A percentile compares a stretch with the other conserved stretches of the same genome.
Evolutionary conservation across 2,113 vertebrate species (phyloP).

Genomic region (Cricetomys ansorgei): DNA sequence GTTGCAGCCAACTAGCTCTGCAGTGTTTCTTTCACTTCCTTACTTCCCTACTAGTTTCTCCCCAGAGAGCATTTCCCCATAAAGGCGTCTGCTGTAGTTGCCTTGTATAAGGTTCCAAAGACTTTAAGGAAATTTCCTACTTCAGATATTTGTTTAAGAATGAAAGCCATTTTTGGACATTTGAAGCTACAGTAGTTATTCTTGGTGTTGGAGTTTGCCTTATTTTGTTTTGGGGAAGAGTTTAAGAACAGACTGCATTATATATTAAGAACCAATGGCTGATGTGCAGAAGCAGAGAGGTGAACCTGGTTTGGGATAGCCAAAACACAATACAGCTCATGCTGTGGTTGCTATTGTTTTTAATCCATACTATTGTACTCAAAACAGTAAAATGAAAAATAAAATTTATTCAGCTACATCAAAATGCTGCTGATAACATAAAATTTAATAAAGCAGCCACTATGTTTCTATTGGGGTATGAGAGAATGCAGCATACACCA

Average conservation of each 20-base stretch:
- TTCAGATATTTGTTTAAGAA: neutral
- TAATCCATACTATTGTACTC: neutral
- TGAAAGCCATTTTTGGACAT: neutral
- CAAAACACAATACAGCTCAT: neutral
- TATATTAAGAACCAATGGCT: neutral
- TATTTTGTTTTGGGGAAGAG: neutral
- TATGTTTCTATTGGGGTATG: neutral
- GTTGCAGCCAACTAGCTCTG: neutral
- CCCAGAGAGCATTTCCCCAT: neutral
- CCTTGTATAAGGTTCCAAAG: neutral
- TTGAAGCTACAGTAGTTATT: neutral
- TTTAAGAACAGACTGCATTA: neutral
- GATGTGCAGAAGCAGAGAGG: neutral
- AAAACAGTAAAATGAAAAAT: neutral
- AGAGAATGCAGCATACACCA: neutral
- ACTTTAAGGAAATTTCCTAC: neutral
- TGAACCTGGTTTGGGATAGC: neutral
- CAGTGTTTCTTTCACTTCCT: neutral
- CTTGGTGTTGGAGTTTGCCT: neutral
- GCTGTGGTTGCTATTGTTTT: neutral
- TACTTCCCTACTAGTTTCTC: too few species aligned
- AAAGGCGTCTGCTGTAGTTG: neutral
- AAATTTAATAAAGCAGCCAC: conserved; percentile 18
- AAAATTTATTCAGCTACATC: neutral
- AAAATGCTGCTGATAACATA: conserved; percentile 10